A percentile compares a stretch with the other conserved stretches of the same genome.
phyloP scores from a whole-genome alignment of 1,140 invertebrate species.

The Neuroterus valhalla region DNA sequence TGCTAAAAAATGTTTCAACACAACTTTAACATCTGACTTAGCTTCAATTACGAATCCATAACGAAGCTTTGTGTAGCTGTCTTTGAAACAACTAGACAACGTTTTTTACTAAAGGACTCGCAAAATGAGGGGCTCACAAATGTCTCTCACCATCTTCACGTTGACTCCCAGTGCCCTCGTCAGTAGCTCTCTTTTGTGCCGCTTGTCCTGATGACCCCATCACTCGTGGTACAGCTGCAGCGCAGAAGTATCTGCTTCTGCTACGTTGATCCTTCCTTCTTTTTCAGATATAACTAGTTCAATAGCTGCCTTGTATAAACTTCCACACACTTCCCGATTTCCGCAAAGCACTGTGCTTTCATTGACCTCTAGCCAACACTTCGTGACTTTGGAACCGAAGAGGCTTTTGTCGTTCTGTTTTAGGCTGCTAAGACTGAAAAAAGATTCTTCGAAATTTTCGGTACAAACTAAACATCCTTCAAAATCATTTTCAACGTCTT shows the following conservation, averaged over 20 bases:
- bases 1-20: slow-evolving; percentile 50
- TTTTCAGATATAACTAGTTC: slow-evolving; percentile 44
- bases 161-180: slow-evolving; percentile 49
- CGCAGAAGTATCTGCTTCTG: slow-evolving; percentile 26
- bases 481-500: slow-evolving; percentile 40
- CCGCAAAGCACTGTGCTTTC: slow-evolving; percentile 43
- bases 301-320: slow-evolving; percentile 50
- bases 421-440: slow-evolving; percentile 61
- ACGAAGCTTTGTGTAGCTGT: slow-evolving; percentile 59
- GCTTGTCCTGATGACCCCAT: slow-evolving; percentile 60
- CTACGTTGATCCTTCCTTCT: slow-evolving; percentile 29
- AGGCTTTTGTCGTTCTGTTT: slow-evolving; percentile 51
- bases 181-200: slow-evolving; percentile 49
- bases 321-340: slow-evolving; percentile 43
- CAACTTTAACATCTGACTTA: slow-evolving; percentile 56
- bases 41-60: slow-evolving; percentile 56
- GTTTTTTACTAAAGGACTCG: slow-evolving; percentile 56
- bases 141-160: slow-evolving; percentile 43
- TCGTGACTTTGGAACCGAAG: slow-evolving; percentile 49
- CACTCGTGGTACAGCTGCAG: slow-evolving; percentile 57
- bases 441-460: slow-evolving; percentile 56
- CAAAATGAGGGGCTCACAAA: slow-evolving; percentile 59
- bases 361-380: slow-evolving; percentile 45
- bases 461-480: slow-evolving; percentile 57
- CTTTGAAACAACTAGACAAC: slow-evolving; percentile 60